Conservation (phyloP, 2,113 vertebrate species). For the Dolichallabes microphthalmus region DNA sequence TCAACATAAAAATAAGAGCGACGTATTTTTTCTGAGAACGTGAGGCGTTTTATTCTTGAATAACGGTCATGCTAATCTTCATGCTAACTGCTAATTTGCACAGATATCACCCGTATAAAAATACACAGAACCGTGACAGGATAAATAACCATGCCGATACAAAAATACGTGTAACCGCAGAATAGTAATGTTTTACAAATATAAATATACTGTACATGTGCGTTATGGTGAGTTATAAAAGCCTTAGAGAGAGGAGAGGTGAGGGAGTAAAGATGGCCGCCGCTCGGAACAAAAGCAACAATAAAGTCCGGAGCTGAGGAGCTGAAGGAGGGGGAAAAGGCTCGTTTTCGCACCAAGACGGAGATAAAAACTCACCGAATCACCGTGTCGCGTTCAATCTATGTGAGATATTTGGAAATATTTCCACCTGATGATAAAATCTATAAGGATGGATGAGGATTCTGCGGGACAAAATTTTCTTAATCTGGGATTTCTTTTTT, state of each 20-base stretch:
- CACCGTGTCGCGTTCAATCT: conserved; percentile 54
- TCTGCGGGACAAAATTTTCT: conserved; percentile 63
- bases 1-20: not conserved
- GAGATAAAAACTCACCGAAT: conserved; percentile 67
- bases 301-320: conserved; percentile 63
- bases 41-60: not conserved
- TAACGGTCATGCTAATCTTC: not conserved
- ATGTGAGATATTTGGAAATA: conserved; percentile 55
- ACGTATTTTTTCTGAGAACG: too few relatives aligned
- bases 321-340: conserved; percentile 25
- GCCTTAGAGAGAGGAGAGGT: not conserved
- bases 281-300: conserved; percentile 79
- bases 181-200: not conserved
- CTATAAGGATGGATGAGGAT: conserved; percentile 75
- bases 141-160: not conserved
- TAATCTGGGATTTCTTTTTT: conserved; percentile 50
- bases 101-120: not conserved
- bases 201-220: too few relatives aligned
- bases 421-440: conserved; percentile 61
- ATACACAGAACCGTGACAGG: not conserved
- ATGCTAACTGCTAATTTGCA: not conserved
- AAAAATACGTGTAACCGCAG: not conserved
- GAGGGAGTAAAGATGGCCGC: conserved; percentile 81
- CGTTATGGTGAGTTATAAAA: not conserved
- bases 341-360: not conserved